Percentiles rank a stretch among this genome's conserved stretches.
These are phyloP conservation scores for Pandemis cinnamomeana DNA, from an alignment of 2,888 invertebrate genomes.

Conservation along the genomic window DNA sequence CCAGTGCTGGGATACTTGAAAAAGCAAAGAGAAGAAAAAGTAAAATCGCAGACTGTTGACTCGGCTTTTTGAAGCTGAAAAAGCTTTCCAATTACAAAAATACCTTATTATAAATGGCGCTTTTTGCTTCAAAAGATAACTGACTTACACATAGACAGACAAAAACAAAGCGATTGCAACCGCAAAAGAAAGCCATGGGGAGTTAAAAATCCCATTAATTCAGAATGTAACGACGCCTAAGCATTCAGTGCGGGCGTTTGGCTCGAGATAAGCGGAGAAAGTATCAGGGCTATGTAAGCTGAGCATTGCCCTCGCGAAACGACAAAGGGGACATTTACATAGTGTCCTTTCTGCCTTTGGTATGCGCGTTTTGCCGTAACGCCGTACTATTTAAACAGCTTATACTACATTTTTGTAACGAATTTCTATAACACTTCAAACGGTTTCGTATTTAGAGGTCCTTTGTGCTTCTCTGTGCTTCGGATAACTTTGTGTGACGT, in stretches of 20 bases:
- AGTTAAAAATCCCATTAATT: conserved; percentile 38
- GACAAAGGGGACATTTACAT: conserved; percentile 53
- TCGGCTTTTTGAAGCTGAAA: not conserved
- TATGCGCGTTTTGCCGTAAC: conserved; percentile 46
- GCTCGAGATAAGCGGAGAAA: conserved; percentile 37
- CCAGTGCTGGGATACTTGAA: too few species aligned
- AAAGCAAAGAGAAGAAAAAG: not conserved
- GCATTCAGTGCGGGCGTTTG: conserved; percentile 35
- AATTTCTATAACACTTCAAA: conserved; percentile 22
- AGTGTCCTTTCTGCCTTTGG: conserved; percentile 46
- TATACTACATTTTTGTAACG: conserved; percentile 42
- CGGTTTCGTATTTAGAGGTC: conserved; percentile 21
- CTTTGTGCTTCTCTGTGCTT: conserved; percentile 15
- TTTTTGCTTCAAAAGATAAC: not conserved
- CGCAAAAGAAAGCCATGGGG: conserved; percentile 15
- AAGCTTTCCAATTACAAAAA: not conserved
- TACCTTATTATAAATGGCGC: not conserved
- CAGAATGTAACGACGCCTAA: conserved; percentile 32
- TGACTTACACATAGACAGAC: not conserved
- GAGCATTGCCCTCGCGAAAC: conserved; percentile 48
- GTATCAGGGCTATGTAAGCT: conserved; percentile 49
- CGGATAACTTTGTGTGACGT: conserved; percentile 12
- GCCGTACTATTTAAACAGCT: conserved; percentile 42
- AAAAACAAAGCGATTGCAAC: conserved; percentile 21
- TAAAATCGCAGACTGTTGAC: not conserved